A percentile compares a stretch with the other conserved stretches of the same genome.
Evolutionary conservation across 1,140 invertebrate genomes (phyloP).

Genomic region (Polypedilum vanderplanki): DNA sequence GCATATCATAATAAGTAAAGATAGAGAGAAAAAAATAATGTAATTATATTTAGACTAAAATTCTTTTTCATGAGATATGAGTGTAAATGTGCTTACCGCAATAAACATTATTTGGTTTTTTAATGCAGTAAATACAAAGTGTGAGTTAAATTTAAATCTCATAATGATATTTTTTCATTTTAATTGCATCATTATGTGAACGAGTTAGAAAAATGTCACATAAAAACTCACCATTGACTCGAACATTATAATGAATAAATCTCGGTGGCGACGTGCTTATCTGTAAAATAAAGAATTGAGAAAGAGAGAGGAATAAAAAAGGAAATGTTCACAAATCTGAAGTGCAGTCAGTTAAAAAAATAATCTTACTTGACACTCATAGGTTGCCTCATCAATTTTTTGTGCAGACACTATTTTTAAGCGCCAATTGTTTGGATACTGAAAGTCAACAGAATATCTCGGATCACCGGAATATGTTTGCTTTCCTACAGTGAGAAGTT

Average conservation of each 20-base stretch:
- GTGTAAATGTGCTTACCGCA: too few species aligned
- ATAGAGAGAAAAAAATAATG: too few species aligned
- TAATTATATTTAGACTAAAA: too few species aligned
- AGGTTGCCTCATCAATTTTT: conserved; percentile 62
- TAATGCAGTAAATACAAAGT: too few species aligned
- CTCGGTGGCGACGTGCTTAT: conserved; percentile 69
- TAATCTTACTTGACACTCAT: conserved; percentile 59
- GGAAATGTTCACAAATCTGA: too few species aligned
- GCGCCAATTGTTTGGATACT: conserved; percentile 71
- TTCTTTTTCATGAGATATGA: too few species aligned
- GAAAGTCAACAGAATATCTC: conserved; percentile 63
- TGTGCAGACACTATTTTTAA: conserved; percentile 61
- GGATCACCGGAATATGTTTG: conserved; percentile 66
- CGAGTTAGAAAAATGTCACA: background rate
- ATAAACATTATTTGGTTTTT: too few species aligned
- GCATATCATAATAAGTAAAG: too few species aligned
- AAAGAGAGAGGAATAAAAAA: background rate
- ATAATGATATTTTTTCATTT: conserved; percentile 16
- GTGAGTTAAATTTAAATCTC: background rate
- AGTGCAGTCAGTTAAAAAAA: background rate
- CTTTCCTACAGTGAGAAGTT: conserved; percentile 60
- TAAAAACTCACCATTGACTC: conserved; percentile 59
- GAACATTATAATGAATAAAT: conserved; percentile 62
- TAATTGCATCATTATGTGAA: conserved; percentile 26
- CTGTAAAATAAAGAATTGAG: background rate